These are phyloP conservation scores for Dicaeum eximium DNA, from an alignment of 2,113 vertebrate species.

Conservation along the genomic window DNA sequence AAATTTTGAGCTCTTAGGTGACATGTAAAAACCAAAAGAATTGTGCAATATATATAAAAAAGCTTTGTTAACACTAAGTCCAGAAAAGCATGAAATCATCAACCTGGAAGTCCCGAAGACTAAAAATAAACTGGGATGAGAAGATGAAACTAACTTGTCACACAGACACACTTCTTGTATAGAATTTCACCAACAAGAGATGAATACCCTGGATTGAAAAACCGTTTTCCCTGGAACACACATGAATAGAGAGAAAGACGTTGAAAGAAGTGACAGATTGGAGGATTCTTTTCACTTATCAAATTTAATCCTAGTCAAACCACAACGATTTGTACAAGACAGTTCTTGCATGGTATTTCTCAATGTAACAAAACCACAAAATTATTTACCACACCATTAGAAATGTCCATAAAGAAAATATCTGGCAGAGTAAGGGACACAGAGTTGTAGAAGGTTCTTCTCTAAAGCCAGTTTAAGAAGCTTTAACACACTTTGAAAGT, in stretches of 20 bases:
- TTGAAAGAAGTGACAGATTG: background rate
- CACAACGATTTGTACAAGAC: background rate
- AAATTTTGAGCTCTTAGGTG: background rate
- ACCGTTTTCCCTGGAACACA: background rate
- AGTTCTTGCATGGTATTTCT: background rate
- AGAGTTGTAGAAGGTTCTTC: background rate
- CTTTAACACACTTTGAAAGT: background rate
- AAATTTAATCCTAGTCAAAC: background rate
- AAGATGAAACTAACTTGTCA: background rate
- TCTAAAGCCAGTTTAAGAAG: background rate
- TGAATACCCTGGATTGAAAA: background rate
- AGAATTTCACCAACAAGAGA: background rate
- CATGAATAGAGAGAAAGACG: rapidly evolving
- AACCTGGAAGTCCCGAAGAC: background rate
- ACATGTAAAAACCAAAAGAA: background rate
- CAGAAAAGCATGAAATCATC: background rate
- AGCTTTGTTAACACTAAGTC: background rate
- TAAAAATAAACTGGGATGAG: background rate
- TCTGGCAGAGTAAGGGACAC: rapidly evolving
- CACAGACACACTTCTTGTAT: background rate
- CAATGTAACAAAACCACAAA: background rate
- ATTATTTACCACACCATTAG: background rate
- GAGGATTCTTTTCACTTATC: background rate
- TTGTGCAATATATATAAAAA: background rate
- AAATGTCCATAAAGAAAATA: background rate